phyloP scores from a whole-genome alignment of 2,113 vertebrate species.

The Saguinus imperator region DNA sequence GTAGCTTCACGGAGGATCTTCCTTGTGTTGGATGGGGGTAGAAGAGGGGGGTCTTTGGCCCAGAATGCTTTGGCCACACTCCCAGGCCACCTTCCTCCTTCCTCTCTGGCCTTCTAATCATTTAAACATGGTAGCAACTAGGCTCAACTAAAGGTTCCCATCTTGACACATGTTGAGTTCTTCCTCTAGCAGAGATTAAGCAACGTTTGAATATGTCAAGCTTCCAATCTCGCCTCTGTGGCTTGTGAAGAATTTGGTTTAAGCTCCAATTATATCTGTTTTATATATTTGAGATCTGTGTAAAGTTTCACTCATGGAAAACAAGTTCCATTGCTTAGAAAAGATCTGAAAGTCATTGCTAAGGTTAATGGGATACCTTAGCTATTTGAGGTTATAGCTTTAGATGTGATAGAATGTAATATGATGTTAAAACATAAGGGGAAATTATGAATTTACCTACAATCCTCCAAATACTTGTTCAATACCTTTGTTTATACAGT shows the following conservation, averaged over 20 bases:
- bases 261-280: not conserved
- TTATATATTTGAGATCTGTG: not conserved
- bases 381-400: not conserved
- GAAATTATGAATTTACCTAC: not conserved
- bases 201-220: fast-evolving
- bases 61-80: fast-evolving
- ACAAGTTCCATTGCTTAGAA: not conserved
- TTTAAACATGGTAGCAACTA: not conserved
- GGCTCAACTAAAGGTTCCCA: not conserved
- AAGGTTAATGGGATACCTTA: not conserved
- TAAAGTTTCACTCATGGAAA: not conserved
- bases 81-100: not conserved
- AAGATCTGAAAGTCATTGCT: not conserved
- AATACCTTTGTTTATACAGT: not conserved
- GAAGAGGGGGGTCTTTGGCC: not conserved
- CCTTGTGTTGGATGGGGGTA: fast-evolving
- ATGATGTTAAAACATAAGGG: not conserved
- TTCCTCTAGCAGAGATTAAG: not conserved
- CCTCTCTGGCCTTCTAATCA: not conserved
- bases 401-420: not conserved
- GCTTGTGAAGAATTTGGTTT: not conserved
- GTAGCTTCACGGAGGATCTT: not conserved
- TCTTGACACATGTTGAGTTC: not conserved
- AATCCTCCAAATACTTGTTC: not conserved
- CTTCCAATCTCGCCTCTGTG: not conserved